Evolutionary conservation across 1,140 invertebrate genomes (phyloP).

Genomic region (Drosophila nasuta): DNA sequence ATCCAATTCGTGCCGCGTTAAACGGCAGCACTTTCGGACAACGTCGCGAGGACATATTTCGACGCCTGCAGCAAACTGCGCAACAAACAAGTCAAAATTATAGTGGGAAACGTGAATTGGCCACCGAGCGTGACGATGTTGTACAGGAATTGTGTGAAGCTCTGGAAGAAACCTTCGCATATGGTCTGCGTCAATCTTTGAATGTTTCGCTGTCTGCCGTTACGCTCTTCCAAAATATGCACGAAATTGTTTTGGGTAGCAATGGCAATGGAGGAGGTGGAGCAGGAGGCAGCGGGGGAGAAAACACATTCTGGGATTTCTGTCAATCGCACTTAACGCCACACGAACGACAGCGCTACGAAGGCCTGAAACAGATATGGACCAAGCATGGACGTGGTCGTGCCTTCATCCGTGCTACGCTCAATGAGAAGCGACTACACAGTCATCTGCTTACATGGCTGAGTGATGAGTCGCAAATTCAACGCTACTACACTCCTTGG

Average conservation of each 20-base stretch:
- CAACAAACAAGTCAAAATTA: constrained; percentile 91
- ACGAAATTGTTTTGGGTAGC: constrained; percentile 74
- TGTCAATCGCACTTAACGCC: constrained; percentile 89
- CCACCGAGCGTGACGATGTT: constrained; percentile 90
- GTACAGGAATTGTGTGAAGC: constrained; percentile 87
- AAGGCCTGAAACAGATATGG: constrained; percentile 89
- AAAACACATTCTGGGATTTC: constrained; percentile 87
- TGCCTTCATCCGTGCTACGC: constrained; percentile 92
- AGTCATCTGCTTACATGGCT: constrained; percentile 90
- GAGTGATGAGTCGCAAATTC: constrained; percentile 86
- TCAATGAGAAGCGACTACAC: constrained; percentile 94
- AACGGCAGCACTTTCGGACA: constrained; percentile 73
- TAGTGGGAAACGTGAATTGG: constrained; percentile 91
- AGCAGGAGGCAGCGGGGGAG: constrained; percentile 27
- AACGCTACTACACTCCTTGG: constrained; percentile 91
- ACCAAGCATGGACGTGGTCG: constrained; percentile 91
- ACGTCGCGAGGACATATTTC: constrained; percentile 76
- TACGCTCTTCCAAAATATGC: constrained; percentile 76
- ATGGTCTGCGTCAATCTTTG: constrained; percentile 86
- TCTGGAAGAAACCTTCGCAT: constrained; percentile 88
- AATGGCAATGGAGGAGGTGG: constrained; percentile 17
- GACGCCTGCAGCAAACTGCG: constrained; percentile 86
- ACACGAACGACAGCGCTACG: constrained; percentile 92
- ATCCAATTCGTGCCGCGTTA: constrained; percentile 43
- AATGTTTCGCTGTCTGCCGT: constrained; percentile 55